A percentile compares a stretch with the other conserved stretches of the same genome.
Evolutionary conservation across 2,113 vertebrate genomes (phyloP).

Genomic region (Amazona guildingii): DNA sequence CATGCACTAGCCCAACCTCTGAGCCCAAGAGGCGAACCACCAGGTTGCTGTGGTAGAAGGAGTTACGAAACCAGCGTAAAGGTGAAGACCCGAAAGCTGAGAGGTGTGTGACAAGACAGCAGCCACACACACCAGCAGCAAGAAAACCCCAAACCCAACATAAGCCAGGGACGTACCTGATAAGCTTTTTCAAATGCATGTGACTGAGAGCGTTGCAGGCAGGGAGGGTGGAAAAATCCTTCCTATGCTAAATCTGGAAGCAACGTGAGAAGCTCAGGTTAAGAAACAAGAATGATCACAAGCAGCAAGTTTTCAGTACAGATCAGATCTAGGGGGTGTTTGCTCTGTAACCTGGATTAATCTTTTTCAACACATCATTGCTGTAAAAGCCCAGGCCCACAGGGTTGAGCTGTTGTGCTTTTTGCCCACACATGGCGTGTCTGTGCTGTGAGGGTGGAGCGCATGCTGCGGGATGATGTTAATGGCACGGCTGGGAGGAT

Average conservation of each 20-base stretch:
- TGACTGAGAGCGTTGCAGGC: background rate
- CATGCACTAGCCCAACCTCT: rapidly evolving
- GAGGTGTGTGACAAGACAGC: background rate
- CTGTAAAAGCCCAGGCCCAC: background rate
- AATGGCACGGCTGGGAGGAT: rapidly evolving
- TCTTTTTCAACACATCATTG: rapidly evolving
- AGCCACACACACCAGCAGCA: rapidly evolving
- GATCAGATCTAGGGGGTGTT: background rate
- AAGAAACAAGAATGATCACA: background rate
- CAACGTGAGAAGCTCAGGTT: background rate
- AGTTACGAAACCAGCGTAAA: too few relatives aligned
- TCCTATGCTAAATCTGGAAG: background rate
- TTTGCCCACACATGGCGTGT: rapidly evolving
- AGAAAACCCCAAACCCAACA: background rate
- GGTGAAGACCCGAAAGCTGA: background rate
- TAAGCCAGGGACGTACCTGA: slow-evolving; percentile 2
- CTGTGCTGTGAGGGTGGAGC: background rate
- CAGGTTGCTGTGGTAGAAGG: background rate
- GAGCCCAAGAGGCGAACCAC: rapidly evolving
- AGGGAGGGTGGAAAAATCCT: background rate
- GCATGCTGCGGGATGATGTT: rapidly evolving
- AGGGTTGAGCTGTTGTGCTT: background rate
- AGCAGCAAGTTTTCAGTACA: background rate
- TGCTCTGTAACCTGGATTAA: background rate
- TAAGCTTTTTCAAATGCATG: background rate